Conservation (phyloP, 2,797 vertebrate genomes). For the Clarias platycephalus region DNA sequence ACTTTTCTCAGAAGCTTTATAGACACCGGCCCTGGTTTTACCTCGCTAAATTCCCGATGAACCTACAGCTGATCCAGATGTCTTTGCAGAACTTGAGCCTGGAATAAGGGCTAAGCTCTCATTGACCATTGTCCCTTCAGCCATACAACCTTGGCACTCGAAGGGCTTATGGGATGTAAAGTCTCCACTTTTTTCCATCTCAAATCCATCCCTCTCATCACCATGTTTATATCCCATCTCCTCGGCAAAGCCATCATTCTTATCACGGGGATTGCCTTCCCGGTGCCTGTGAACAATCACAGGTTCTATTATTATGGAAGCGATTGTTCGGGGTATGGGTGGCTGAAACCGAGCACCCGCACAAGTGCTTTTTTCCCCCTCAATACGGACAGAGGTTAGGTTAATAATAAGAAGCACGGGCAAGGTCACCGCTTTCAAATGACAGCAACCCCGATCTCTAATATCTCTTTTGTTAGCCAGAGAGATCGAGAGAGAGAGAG, state of each 20-base stretch:
- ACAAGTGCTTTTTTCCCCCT: conserved; percentile 53
- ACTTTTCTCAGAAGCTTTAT: neutral
- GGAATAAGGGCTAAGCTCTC: conserved; percentile 40
- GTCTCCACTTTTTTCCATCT: conserved; percentile 55
- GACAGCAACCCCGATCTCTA: conserved; percentile 54
- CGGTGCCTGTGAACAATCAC: conserved; percentile 61
- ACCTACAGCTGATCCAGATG: conserved; percentile 5
- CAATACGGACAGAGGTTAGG: conserved; percentile 49
- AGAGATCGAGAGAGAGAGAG: neutral
- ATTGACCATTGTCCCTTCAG: conserved; percentile 45
- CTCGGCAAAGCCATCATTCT: conserved; percentile 53
- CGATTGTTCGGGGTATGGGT: conserved; percentile 54
- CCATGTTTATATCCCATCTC: conserved; percentile 60
- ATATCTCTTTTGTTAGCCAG: conserved; percentile 60
- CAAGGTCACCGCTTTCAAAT: conserved; percentile 60
- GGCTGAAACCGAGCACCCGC: conserved; percentile 49
- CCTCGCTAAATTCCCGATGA: conserved; percentile 29
- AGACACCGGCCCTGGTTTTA: neutral
- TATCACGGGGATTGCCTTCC: conserved; percentile 58
- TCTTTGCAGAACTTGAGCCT: conserved; percentile 17
- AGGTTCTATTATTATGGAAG: conserved; percentile 58
- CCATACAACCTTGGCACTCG: conserved; percentile 15
- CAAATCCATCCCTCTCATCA: conserved; percentile 57
- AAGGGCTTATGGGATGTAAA: conserved; percentile 54
- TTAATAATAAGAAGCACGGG: conserved; percentile 53